phyloP scores from a whole-genome alignment of 2,888 invertebrate species.

The Dione vanillae region DNA sequence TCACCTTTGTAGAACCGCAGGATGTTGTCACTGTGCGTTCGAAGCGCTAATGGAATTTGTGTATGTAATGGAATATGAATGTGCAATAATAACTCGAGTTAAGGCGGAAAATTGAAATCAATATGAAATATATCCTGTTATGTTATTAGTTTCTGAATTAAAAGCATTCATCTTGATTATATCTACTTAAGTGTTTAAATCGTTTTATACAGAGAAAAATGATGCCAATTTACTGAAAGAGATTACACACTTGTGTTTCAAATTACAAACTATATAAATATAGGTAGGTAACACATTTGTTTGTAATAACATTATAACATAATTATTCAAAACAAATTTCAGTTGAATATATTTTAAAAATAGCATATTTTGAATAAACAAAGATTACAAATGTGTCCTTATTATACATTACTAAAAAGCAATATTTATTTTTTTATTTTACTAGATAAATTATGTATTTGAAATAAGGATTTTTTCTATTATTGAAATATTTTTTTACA shows the following conservation, averaged over 20 bases:
- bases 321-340: no score
- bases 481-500: no score
- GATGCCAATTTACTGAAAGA: not conserved
- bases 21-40: constrained; percentile 25
- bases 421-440: no score
- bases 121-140: not conserved
- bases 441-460: no score
- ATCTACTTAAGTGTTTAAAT: not conserved
- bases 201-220: not conserved
- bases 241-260: not conserved
- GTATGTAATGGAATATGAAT: constrained; percentile 23
- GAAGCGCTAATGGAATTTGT: constrained; percentile 19
- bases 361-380: no score
- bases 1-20: constrained; percentile 29
- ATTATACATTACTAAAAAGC: no score
- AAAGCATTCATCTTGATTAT: not conserved
- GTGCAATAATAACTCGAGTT: not conserved
- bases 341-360: no score
- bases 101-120: not conserved
- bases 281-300: no score
- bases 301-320: no score
- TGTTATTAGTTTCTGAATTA: not conserved
- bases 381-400: no score
- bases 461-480: no score
- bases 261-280: not conserved